phyloP scores from a whole-genome alignment of 2,113 vertebrate species.

The Mionectes macconnelli region DNA sequence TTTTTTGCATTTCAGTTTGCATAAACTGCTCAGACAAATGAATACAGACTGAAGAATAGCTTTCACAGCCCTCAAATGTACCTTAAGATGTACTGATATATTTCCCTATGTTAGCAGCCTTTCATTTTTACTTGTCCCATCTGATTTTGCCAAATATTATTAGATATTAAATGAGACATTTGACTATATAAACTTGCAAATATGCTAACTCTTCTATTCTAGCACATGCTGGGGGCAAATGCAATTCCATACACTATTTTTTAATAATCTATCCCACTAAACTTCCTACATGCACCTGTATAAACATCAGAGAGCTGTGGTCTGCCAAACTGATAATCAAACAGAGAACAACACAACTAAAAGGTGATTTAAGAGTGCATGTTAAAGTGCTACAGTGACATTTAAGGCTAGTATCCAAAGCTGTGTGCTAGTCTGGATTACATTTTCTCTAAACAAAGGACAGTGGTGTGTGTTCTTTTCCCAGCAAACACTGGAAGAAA shows the following conservation, averaged over 20 bases:
- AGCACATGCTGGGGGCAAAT: background rate
- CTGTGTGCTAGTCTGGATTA: background rate
- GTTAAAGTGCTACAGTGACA: background rate
- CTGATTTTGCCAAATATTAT: background rate
- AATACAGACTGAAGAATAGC: background rate
- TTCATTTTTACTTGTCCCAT: background rate
- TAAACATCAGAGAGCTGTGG: background rate
- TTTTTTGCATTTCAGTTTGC: background rate
- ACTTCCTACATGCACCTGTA: background rate
- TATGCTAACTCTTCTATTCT: background rate
- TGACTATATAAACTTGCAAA: background rate
- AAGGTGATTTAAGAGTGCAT: background rate
- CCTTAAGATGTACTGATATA: background rate
- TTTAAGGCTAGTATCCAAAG: background rate
- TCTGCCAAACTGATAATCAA: background rate
- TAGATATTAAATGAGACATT: background rate
- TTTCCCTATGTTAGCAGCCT: background rate
- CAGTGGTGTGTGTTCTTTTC: fast-evolving
- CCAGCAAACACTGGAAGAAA: background rate
- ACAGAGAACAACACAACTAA: background rate
- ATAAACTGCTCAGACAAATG: background rate
- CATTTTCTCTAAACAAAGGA: background rate
- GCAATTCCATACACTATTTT: background rate
- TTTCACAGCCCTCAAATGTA: background rate
- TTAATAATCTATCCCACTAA: background rate